A percentile compares a stretch with the other conserved stretches of the same genome.
These are phyloP conservation scores for Elymnias hypermnestra DNA, from an alignment of 1,140 invertebrate species.

Conservation along the genomic window DNA sequence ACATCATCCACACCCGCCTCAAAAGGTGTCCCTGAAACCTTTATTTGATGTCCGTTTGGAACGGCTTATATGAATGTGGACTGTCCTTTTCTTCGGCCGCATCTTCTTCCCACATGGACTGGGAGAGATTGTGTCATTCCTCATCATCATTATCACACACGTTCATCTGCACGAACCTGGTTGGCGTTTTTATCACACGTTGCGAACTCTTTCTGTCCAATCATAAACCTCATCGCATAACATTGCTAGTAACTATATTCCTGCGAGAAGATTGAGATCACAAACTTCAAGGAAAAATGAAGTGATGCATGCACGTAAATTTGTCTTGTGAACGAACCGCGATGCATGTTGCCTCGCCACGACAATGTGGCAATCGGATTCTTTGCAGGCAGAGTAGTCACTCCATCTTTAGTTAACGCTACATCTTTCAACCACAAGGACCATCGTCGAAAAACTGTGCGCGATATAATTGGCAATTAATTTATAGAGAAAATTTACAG, in stretches of 20 bases:
- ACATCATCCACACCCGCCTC: constrained; percentile 37
- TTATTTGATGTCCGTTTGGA: constrained; percentile 54
- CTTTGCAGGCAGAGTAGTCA: constrained; percentile 24
- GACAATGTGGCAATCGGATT: constrained; percentile 28
- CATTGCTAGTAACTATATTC: constrained; percentile 45
- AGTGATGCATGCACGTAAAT: constrained; percentile 51
- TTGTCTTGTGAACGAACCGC: constrained; percentile 35
- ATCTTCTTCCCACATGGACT: constrained; percentile 58
- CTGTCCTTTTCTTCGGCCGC: constrained; percentile 51
- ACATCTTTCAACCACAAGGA: constrained; percentile 13
- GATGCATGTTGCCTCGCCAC: constrained; percentile 50
- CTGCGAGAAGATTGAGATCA: constrained; percentile 31
- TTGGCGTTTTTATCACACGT: constrained; percentile 38
- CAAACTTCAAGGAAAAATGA: constrained; percentile 37
- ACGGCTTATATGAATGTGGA: constrained; percentile 59
- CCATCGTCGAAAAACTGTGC: constrained; percentile 27
- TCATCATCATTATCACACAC: constrained; percentile 50
- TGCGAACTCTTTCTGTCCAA: constrained; percentile 38
- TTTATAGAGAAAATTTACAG: constrained; percentile 10
- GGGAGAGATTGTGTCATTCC: constrained; percentile 54
- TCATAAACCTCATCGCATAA: constrained; percentile 56
- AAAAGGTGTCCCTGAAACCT: constrained; percentile 35
- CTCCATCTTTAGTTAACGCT: constrained; percentile 13
- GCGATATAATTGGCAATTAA: constrained; percentile 26
- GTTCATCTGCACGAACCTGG: constrained; percentile 63